Percentiles rank a stretch among this genome's conserved stretches.
Evolutionary conservation across 2,888 invertebrate genomes (phyloP).

Genomic region (Orthosia cruda): DNA sequence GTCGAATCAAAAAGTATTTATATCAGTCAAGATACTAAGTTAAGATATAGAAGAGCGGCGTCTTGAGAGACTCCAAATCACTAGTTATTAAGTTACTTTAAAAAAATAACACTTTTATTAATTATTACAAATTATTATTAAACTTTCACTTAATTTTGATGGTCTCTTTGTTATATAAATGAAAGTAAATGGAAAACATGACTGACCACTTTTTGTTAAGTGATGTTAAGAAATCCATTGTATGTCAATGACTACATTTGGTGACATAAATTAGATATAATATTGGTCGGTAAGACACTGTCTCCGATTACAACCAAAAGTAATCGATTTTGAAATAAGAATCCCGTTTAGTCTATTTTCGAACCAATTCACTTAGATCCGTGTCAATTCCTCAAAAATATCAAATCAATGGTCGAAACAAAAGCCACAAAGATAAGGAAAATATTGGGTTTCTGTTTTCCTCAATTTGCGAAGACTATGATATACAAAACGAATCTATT

Average conservation of each 20-base stretch:
- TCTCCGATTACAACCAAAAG: not conserved
- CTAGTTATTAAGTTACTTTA: too few species aligned
- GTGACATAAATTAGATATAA: not conserved
- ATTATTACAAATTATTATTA: too few species aligned
- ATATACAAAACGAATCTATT: slow-evolving; percentile 18
- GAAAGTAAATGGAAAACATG: too few species aligned
- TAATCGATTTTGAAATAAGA: slow-evolving; percentile 29
- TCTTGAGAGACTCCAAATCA: too few species aligned
- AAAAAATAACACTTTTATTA: too few species aligned
- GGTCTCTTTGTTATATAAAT: too few species aligned
- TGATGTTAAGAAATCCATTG: too few species aligned
- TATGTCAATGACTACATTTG: not conserved
- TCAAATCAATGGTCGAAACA: slow-evolving; percentile 33
- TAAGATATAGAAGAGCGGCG: too few species aligned
- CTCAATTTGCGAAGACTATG: slow-evolving; percentile 33
- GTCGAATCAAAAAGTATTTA: too few species aligned
- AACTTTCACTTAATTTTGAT: too few species aligned
- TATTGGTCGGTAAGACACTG: not conserved
- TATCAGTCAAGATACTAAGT: too few species aligned
- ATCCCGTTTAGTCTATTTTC: slow-evolving; percentile 17
- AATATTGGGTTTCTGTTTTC: slow-evolving; percentile 52
- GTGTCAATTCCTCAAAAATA: slow-evolving; percentile 38
- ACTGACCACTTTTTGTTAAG: too few species aligned
- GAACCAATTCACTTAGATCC: slow-evolving; percentile 35
- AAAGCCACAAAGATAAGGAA: slow-evolving; percentile 22